phyloP scores from a whole-genome alignment of 1,140 invertebrate species.

The Drosophila truncata region DNA sequence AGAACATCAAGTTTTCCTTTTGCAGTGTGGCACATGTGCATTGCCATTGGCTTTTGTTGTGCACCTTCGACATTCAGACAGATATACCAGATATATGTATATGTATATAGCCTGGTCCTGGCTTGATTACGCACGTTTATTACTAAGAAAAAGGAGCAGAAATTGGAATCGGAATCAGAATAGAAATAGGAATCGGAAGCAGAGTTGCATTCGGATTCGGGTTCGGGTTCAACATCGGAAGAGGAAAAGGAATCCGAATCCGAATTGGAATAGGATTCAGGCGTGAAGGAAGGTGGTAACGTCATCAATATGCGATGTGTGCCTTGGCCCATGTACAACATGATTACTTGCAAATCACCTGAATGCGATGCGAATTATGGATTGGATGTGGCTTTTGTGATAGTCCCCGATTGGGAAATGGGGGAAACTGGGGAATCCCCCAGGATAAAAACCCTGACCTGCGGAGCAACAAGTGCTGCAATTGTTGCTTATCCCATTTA shows the following conservation, averaged over 20 bases:
- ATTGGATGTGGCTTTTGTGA: constrained; percentile 21
- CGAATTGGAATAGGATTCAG: neutral
- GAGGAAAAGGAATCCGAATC: constrained; percentile 11
- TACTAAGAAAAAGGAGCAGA: constrained; percentile 53
- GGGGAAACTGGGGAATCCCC: neutral
- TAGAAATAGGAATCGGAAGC: constrained; percentile 1
- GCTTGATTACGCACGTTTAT: constrained; percentile 82
- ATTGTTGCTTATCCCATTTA: constrained; percentile 48
- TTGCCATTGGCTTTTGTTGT: constrained; percentile 30
- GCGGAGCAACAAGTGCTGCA: constrained; percentile 37
- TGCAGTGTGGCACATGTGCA: constrained; percentile 32
- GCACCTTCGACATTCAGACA: constrained; percentile 33
- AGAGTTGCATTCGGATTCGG: constrained; percentile 11
- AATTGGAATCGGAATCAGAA: constrained; percentile 24
- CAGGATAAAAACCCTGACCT: neutral
- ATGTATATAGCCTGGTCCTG: constrained; percentile 7
- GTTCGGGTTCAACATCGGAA: neutral
- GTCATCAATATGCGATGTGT: constrained; percentile 76
- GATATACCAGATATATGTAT: constrained; percentile 14
- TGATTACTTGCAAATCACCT: constrained; percentile 82
- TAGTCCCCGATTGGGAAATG: neutral
- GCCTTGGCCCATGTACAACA: constrained; percentile 75
- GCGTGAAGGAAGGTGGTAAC: neutral
- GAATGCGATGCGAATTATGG: constrained; percentile 74
- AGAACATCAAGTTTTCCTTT: neutral